Evolutionary conservation across 2,888 invertebrate species (phyloP), one percentile per base, ranked within the genome.

Genomic region (Oscheius sp.): DNA sequence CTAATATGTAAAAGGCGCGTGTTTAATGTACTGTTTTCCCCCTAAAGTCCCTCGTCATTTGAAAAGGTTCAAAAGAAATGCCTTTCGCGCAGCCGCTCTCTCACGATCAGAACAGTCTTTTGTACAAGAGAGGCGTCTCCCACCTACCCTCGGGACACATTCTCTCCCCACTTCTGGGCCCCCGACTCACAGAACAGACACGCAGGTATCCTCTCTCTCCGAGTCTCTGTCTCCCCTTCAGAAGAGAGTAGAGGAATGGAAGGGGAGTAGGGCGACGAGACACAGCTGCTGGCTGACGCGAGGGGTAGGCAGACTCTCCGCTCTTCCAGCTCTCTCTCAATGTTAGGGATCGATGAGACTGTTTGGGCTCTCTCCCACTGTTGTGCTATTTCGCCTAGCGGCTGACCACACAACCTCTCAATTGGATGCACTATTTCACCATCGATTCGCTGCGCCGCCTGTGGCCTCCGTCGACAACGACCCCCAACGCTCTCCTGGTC

Each of bases 141-240:
- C 7, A 53, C 53, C 53, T 13, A 53, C 13, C 13, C 21, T 53
- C 21, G 21, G 53, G 53, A 21, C 21, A 53, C 13, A 21, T n/a
- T n/a, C 13, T n/a, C 53, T 21, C 53, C 42, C 7, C 7, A 42
- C 42, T 42, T 42, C 53, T 13, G 21, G 21, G 21, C 66, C 66
- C 11, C 9, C 62, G 37, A 62, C 62, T 42, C 62, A 63, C 63
- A 63, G 48, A 7, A 63, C 55, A 68, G 11, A 55, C 68, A 68
- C 68, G 68, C 68, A 68, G 68, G 68, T 68, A 53, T 68, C 68
- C 68, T 65, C 65, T 63, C 63, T 68, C 68, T 55, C 55, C 68
- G 68, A 53, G 55, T 55, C 68, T 53, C 35, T 35, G 59, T 60
- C 55, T 68, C 55, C 48, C 47, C 66, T 66, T 53, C 53, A 68